These are phyloP conservation scores for Protomyctophum bolini DNA, from an alignment of 2,113 vertebrate species.

Conservation along the genomic window DNA sequence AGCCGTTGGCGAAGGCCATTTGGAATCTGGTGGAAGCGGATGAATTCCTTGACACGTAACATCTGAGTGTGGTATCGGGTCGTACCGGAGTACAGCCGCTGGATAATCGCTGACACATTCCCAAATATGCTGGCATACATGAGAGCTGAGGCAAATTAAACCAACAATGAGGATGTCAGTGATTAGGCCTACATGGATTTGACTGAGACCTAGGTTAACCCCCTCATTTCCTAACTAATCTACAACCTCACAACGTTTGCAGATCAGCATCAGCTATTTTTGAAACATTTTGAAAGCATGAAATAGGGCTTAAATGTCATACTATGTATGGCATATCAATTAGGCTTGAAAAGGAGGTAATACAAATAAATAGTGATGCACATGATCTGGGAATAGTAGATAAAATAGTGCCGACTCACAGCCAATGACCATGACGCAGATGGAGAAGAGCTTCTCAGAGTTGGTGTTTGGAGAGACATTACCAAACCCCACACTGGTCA, in stretches of 20 bases:
- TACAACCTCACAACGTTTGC: background rate
- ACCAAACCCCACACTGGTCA: constrained; percentile 96
- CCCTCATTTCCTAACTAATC: background rate
- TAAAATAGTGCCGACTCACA: constrained; percentile 82
- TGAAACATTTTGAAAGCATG: too few relatives aligned
- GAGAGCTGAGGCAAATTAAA: constrained; percentile 81
- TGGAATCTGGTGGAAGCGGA: constrained; percentile 97
- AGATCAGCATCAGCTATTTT: too few relatives aligned
- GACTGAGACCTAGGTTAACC: background rate
- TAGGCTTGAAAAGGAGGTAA: background rate
- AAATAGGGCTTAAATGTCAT: too few relatives aligned
- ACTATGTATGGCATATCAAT: background rate
- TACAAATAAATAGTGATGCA: background rate
- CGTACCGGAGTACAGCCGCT: constrained; percentile 92
- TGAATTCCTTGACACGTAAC: constrained; percentile 95
- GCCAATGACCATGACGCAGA: constrained; percentile 98
- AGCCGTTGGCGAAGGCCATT: constrained; percentile 88
- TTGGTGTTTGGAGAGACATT: constrained; percentile 98
- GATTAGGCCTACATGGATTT: background rate
- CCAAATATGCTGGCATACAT: constrained; percentile 99
- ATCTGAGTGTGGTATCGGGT: constrained; percentile 97
- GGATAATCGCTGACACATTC: constrained; percentile 97
- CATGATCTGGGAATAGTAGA: background rate
- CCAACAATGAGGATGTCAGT: background rate
- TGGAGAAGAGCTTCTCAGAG: constrained; percentile 98